Percentiles rank a stretch among this genome's conserved stretches.
Evolutionary conservation across 2,797 vertebrate genomes (phyloP).

Genomic region (Miichthys miiuy): DNA sequence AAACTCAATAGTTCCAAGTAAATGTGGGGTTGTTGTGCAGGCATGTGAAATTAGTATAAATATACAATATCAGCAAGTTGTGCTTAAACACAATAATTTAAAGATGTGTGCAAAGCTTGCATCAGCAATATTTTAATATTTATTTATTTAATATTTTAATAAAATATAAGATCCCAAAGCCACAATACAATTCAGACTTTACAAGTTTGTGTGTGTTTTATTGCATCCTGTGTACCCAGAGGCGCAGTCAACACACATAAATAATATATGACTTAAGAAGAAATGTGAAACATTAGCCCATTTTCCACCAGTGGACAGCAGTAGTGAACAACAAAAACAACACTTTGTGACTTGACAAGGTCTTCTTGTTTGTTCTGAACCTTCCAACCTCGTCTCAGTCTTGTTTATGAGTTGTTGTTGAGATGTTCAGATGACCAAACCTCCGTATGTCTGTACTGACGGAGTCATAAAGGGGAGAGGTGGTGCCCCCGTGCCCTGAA

Average conservation of each 20-base stretch:
- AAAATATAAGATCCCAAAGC: not conserved
- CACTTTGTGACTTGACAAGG: not conserved
- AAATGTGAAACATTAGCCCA: not conserved
- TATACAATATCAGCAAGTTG: not conserved
- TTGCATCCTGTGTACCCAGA: not conserved
- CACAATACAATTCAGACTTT: not conserved
- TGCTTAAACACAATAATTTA: not conserved
- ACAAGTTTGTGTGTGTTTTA: not conserved
- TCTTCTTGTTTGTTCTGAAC: too few relatives aligned
- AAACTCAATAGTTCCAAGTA: too few relatives aligned
- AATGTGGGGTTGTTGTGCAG: too few relatives aligned
- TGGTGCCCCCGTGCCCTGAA: not conserved
- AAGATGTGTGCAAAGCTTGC: not conserved
- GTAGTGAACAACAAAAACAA: not conserved
- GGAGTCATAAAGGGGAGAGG: too few relatives aligned
- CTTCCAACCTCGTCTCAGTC: too few relatives aligned
- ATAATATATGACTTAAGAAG: not conserved
- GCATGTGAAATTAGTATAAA: not conserved
- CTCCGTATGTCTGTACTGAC: too few relatives aligned
- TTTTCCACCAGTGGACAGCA: not conserved
- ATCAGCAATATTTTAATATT: not conserved
- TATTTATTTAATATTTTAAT: not conserved
- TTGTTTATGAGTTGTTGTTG: too few relatives aligned
- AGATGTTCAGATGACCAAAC: too few relatives aligned
- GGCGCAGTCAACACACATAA: not conserved